phyloP scores from a whole-genome alignment of 1,140 invertebrate genomes.

The Cyclina sinensis region DNA sequence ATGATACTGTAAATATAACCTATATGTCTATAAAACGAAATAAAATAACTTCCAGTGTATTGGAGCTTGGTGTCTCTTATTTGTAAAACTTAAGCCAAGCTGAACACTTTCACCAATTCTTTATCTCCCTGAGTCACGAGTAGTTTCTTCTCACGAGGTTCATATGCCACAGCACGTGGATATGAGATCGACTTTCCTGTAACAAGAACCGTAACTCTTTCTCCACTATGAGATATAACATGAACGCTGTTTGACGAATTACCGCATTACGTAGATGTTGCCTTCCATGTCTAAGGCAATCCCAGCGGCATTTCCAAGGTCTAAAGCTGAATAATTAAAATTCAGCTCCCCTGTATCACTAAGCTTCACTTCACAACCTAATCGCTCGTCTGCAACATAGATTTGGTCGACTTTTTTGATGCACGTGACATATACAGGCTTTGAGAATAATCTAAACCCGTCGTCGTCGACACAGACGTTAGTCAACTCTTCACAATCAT shows the following conservation, averaged over 20 bases:
- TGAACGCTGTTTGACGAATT: constrained; percentile 51
- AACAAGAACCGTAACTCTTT: constrained; percentile 53
- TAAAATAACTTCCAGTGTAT: too few species aligned
- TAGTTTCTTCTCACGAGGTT: constrained; percentile 53
- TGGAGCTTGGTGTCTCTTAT: too few species aligned
- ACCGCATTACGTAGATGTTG: constrained; percentile 61
- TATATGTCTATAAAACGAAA: too few species aligned
- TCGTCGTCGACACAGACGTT: constrained; percentile 62
- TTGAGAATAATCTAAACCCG: constrained; percentile 59
- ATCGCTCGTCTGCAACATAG: constrained; percentile 57
- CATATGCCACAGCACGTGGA: constrained; percentile 55
- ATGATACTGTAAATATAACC: too few species aligned
- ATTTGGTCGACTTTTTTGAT: constrained; percentile 8
- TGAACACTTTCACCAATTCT: constrained; percentile 60
- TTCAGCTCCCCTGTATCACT: constrained; percentile 61
- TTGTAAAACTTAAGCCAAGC: too few species aligned
- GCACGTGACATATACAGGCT: constrained; percentile 59
- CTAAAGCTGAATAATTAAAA: constrained; percentile 52
- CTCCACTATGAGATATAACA: constrained; percentile 31
- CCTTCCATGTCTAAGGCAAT: constrained; percentile 36
- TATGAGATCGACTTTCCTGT: constrained; percentile 48
- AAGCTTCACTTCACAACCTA: constrained; percentile 57
- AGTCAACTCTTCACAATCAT: constrained; percentile 58
- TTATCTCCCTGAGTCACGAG: constrained; percentile 62
- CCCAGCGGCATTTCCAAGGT: constrained; percentile 55